phyloP scores from a whole-genome alignment of 2,888 invertebrate species.

The Tuberolachnus salignus region DNA sequence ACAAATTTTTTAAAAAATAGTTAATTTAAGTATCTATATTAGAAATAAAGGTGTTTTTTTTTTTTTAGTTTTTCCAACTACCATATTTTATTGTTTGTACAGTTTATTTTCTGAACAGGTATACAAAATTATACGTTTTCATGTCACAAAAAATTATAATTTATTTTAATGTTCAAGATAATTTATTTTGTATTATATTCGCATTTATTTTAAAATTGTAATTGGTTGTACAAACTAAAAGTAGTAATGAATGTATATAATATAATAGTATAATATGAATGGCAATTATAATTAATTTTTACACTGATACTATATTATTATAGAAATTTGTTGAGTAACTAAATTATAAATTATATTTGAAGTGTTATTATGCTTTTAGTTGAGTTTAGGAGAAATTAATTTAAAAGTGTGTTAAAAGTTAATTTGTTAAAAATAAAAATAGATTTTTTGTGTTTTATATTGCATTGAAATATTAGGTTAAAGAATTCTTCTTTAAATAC shows the following conservation, averaged over 20 bases:
- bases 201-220: constrained; percentile 17
- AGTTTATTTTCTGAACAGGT: not conserved
- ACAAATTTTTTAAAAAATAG: too few relatives aligned
- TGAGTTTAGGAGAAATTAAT: constrained; percentile 30
- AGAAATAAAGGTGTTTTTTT: not conserved
- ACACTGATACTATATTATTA: not conserved
- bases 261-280: constrained; percentile 21
- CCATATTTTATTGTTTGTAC: not conserved
- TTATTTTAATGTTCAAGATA: constrained; percentile 19
- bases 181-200: not conserved
- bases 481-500: not conserved
- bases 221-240: constrained; percentile 39
- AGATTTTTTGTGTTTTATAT: not conserved
- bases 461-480: not conserved
- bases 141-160: not conserved
- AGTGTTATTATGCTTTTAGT: constrained; percentile 40
- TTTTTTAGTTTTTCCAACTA: not conserved
- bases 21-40: too few relatives aligned
- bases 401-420: constrained; percentile 29
- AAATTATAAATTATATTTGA: constrained; percentile 31
- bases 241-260: constrained; percentile 1
- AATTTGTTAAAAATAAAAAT: constrained; percentile 20
- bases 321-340: constrained; percentile 25
- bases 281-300: not conserved
- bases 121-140: constrained; percentile 3